A percentile compares a stretch with the other conserved stretches of the same genome.
Conservation (phyloP, 1,140 invertebrate species). For the Metaphire vulgaris region DNA sequence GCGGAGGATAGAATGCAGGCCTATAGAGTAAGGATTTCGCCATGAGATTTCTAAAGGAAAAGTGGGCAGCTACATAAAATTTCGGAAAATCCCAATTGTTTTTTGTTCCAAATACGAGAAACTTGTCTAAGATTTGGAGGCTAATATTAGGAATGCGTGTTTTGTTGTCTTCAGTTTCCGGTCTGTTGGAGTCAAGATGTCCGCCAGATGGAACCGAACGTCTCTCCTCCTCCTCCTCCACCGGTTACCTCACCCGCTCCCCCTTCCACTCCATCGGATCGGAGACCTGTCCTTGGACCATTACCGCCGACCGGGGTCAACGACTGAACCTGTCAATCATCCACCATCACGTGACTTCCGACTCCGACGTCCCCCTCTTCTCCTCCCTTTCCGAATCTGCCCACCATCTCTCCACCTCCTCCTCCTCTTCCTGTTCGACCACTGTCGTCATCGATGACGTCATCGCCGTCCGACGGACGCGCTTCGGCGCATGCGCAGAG, state of each 20-base stretch:
- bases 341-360: neutral
- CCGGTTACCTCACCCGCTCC: neutral
- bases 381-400: neutral
- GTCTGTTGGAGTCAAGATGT: neutral
- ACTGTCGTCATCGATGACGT: neutral
- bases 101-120: too few species aligned
- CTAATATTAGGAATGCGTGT: too few species aligned
- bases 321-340: neutral
- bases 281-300: neutral
- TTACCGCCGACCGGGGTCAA: slow-evolving; percentile 1
- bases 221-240: neutral
- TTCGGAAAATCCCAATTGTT: too few species aligned
- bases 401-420: neutral
- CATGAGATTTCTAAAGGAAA: too few species aligned
- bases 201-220: neutral
- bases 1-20: too few species aligned
- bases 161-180: neutral
- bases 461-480: neutral
- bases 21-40: too few species aligned
- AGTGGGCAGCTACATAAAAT: too few species aligned
- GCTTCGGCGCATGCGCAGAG: neutral
- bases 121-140: too few species aligned
- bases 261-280: neutral
- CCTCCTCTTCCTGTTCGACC: neutral
- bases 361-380: neutral